Base-by-base conservation (phyloP, 2,888 invertebrate genomes). In the Thymelicus lineola region DNA sequence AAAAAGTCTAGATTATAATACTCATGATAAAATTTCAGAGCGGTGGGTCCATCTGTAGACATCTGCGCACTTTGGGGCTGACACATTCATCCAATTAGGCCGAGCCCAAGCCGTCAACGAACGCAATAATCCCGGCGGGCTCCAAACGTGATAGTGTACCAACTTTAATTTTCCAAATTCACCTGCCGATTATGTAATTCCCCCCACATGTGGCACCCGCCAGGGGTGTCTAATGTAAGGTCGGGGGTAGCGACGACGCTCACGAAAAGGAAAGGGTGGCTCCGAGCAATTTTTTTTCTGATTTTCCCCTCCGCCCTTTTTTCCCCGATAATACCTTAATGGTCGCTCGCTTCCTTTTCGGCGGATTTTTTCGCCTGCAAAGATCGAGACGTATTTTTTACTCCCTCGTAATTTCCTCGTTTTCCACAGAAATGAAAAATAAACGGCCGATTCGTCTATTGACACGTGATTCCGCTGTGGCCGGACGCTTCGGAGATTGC, bases 251-350 rank as follows among this genome's bases (percentile, higher is more conserved):
- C 80, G 88, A 87, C 89, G 88, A 88, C 90, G 90, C 85, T 89
- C 86, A 87, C 90, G 88, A 88, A 93, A 92, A 91, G 90, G 90
- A 91, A 92, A 86, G 91, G 93, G 93, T 91, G 93, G 92, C 79
- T 80, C 83, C 81, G 86, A 87, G 88, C 91, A 88, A 91, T 93
- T 93, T 93, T 93, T 53, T 93, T 91, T 89, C 83, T 87, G 88
- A 89, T 92, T 91, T 88, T 86, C 88, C 90, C 87, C 82, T 85
- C 88, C 82, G 68, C 57, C 68, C 82, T 86, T 86, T 84, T 82
- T 88, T 88, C 88, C 90, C 85, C 92, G 93, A 93, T 93, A 93
- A 93, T 93, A 92, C 93, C 88, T 91, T 93, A 93, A 93, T 93
- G 93, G 93, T 90, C 87, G 90, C 88, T 86, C 82, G 91, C 91